These are phyloP conservation scores for Hylomyscus alleni DNA, from an alignment of 2,797 vertebrate genomes.

Conservation along the genomic window DNA sequence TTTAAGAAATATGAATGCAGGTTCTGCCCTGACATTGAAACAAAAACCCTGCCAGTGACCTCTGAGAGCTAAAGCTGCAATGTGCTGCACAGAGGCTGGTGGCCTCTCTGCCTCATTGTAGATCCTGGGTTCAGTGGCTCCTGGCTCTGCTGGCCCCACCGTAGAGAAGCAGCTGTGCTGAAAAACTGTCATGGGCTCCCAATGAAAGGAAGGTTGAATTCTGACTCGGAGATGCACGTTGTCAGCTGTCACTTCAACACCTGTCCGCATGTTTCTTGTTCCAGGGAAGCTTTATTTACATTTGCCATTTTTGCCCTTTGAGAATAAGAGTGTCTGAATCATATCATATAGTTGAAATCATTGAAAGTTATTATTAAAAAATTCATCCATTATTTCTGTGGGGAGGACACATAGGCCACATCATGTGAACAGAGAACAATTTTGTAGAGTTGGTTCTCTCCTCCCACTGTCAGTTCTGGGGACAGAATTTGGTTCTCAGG, in stretches of 20 bases:
- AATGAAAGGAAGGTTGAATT: background rate
- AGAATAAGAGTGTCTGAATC: background rate
- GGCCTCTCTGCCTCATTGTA: accelerated
- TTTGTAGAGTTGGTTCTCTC: background rate
- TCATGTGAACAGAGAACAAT: background rate
- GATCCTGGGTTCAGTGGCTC: background rate
- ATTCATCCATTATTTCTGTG: background rate
- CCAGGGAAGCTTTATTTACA: background rate
- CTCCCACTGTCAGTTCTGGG: background rate
- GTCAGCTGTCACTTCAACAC: background rate
- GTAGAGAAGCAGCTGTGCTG: background rate
- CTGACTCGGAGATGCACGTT: background rate
- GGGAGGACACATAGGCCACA: background rate
- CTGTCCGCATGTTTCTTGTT: background rate
- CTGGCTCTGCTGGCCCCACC: background rate
- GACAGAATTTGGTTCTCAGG: background rate
- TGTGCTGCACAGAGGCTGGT: background rate
- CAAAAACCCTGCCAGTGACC: background rate
- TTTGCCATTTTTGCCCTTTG: background rate
- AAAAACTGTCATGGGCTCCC: background rate
- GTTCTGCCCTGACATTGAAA: background rate
- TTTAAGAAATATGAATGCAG: background rate
- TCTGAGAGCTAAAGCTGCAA: too few species aligned
- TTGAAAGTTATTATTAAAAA: background rate
- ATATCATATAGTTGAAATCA: background rate